Base-by-base conservation (phyloP, 2,113 vertebrate species). In the Lichenostomus cassidix region DNA sequence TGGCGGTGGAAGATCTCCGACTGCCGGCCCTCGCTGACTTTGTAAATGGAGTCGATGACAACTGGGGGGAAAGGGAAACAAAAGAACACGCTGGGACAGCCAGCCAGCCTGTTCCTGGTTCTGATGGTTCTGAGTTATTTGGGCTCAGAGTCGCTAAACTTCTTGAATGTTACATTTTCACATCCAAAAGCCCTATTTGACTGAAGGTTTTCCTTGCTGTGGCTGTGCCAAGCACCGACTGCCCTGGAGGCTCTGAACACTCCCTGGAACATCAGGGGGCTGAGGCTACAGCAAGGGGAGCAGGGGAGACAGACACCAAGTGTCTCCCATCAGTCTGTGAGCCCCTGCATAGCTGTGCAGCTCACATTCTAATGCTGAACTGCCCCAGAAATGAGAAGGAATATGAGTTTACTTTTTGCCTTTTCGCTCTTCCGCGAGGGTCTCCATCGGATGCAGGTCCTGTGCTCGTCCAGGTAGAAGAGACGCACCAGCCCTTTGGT, bases 401-500 rank as follows among this genome's bases (percentile, higher is more conserved):
- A 28, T 2, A 33, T 2, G 27, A 50, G 95, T 97, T 99, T 98
- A 99, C 99, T 99, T 98, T 99, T 99, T 62, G 99, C 99, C 96
- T 99, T 99, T 94, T 99, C 99, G 3, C 98, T 99, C 97, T 99
- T 99, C 62, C 99, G 98, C 76, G 99, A 99, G 4, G 99, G 99
- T 88, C 98, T 98, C 99, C 99, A 99, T 91, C 99, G 98, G 91
- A 99, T 99, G 95, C 99, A 99, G 67, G 98, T 99, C 53, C 99
- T 98, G 96, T 99, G 99, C 69, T 99, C 99, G 89, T 99, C 99
- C 98, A 99, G 98, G 98, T 99, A 99, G 96, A 99, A 99, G 93
- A 99, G 99, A 7, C 99, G 98, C 58, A 99, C 98, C 2, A 99
- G 98, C 18, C 99, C 99, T 97, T 99, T 99, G 96, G 98, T 98